Conservation (phyloP, 2,113 vertebrate genomes). For the Ochotona princeps region DNA sequence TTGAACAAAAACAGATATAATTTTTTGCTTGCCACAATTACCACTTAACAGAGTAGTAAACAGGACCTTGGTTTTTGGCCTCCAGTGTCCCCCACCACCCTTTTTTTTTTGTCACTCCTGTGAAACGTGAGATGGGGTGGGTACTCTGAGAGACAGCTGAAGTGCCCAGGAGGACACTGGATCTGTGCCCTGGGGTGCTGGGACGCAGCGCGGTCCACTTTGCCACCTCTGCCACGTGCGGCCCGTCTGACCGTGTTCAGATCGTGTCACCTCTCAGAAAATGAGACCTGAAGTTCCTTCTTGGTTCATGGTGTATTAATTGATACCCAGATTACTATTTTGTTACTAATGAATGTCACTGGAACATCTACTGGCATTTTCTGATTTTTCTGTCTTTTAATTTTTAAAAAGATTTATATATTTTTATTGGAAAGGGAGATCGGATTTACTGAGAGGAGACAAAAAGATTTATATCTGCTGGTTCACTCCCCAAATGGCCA, state of each 20-base stretch:
- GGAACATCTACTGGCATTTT: slow-evolving; percentile 76
- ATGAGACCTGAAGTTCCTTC: neutral
- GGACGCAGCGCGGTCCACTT: neutral
- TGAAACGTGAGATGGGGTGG: neutral
- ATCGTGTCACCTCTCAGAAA: neutral
- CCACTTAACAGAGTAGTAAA: slow-evolving; percentile 7
- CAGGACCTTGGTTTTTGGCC: neutral
- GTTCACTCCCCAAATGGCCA: too few species aligned
- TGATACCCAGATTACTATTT: slow-evolving; percentile 35
- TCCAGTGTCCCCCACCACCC: neutral
- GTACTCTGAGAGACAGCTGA: neutral
- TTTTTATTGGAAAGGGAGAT: too few species aligned
- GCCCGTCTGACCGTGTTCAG: neutral
- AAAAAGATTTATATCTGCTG: too few species aligned
- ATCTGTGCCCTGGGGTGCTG: neutral
- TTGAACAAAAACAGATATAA: neutral
- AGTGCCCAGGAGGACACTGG: neutral
- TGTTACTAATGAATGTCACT: slow-evolving; percentile 65
- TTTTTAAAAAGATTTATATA: too few species aligned
- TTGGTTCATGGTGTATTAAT: slow-evolving; percentile 44
- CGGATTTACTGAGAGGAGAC: too few species aligned
- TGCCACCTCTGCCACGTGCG: neutral
- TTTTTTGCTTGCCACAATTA: neutral
- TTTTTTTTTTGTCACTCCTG: slow-evolving; percentile 1
- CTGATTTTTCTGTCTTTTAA: slow-evolving; percentile 42